phyloP scores from a whole-genome alignment of 30 jellyfish, hydroid and myxozoan species.

The Mastigias papua region DNA sequence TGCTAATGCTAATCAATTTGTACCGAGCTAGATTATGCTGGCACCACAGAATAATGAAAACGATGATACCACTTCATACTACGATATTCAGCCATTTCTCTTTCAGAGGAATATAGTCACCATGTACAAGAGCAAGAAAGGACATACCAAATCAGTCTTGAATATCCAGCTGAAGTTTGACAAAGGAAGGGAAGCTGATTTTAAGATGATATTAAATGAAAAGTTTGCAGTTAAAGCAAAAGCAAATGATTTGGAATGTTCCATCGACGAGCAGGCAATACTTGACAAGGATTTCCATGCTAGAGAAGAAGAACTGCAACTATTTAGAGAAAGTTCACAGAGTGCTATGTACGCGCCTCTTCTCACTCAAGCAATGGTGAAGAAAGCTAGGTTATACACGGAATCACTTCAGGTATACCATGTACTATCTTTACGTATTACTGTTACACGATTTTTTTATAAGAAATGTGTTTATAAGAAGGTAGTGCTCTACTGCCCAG shows the following conservation, averaged over 20 bases:
- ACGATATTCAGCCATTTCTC: background rate
- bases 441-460: too few relatives aligned
- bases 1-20: too few relatives aligned
- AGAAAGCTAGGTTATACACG: conserved; percentile 31
- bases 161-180: conserved; percentile 69
- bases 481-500: too few relatives aligned
- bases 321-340: conserved; percentile 51
- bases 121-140: conserved; percentile 25
- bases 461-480: too few relatives aligned
- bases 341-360: conserved; percentile 67
- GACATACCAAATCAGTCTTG: conserved; percentile 43
- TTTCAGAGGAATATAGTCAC: background rate
- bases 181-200: conserved; percentile 54
- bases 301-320: conserved; percentile 56
- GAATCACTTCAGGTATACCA: background rate
- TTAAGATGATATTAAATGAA: conserved; percentile 27
- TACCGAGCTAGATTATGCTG: too few relatives aligned
- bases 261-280: background rate
- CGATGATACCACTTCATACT: background rate
- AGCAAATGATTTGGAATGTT: background rate
- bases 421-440: too few relatives aligned
- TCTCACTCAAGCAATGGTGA: conserved; percentile 73
- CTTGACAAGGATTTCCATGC: conserved; percentile 46
- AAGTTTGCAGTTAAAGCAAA: conserved; percentile 29
- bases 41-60: too few relatives aligned